A percentile compares a stretch with the other conserved stretches of the same genome.
Evolutionary conservation across 1,140 invertebrate genomes (phyloP).

Genomic region (Bombus ignitus): DNA sequence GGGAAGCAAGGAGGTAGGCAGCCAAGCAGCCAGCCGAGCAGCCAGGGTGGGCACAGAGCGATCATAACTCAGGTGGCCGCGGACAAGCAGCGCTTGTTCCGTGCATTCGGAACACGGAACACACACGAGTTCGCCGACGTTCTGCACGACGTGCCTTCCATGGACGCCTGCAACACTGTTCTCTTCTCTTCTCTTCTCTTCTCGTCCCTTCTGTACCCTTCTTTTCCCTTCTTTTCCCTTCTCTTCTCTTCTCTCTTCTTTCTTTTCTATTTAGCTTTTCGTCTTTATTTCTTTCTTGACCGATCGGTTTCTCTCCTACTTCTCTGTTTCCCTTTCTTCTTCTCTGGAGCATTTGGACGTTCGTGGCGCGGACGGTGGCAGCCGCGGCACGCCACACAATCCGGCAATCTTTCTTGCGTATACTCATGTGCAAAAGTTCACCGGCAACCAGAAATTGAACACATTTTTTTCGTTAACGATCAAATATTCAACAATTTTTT

Average conservation of each 20-base stretch:
- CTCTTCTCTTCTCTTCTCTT: slow-evolving; percentile 23
- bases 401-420: slow-evolving; percentile 60
- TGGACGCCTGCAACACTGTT: slow-evolving; percentile 50
- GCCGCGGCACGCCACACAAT: slow-evolving; percentile 69
- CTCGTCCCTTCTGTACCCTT: not conserved
- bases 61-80: slow-evolving; percentile 79
- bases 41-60: slow-evolving; percentile 75
- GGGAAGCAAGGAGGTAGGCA: slow-evolving; percentile 53
- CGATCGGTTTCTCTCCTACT: slow-evolving; percentile 19
- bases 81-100: slow-evolving; percentile 78
- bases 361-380: slow-evolving; percentile 69
- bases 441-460: not conserved
- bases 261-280: slow-evolving; percentile 7
- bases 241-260: not conserved
- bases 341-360: slow-evolving; percentile 54
- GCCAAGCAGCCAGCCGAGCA: slow-evolving; percentile 63
- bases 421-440: slow-evolving; percentile 61
- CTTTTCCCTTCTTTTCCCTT: slow-evolving; percentile 1
- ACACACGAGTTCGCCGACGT: slow-evolving; percentile 73
- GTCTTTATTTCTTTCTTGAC: slow-evolving; percentile 34
- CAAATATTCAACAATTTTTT: no score
- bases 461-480: not conserved
- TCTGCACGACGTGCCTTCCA: slow-evolving; percentile 64
- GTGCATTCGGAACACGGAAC: slow-evolving; percentile 77
- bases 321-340: slow-evolving; percentile 26